A percentile compares a stretch with the other conserved stretches of the same genome.
phyloP scores from a whole-genome alignment of 2,888 invertebrate species.

The Epinotia ramella region DNA sequence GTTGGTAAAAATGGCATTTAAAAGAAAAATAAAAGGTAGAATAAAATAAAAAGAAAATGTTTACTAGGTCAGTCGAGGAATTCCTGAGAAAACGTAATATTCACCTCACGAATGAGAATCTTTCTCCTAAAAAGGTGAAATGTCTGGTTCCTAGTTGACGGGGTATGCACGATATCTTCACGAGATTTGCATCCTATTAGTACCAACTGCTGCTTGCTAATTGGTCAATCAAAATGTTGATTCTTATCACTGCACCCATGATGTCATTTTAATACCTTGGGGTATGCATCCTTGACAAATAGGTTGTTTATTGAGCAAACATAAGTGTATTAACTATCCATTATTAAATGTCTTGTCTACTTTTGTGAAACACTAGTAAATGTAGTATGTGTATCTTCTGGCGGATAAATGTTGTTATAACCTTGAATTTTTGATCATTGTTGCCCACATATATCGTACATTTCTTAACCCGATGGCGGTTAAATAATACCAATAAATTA shows the following conservation, averaged over 20 bases:
- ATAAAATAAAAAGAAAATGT: no score
- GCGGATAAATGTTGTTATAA: no score
- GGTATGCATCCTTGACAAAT: not conserved
- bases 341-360: no score
- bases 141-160: constrained; percentile 51
- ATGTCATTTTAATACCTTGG: constrained; percentile 17
- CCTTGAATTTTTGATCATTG: no score
- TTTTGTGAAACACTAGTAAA: no score
- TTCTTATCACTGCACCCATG: constrained; percentile 21
- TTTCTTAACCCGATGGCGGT: no score
- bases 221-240: constrained; percentile 30
- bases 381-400: no score
- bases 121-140: constrained; percentile 57
- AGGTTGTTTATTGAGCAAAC: not conserved
- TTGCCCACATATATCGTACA: no score
- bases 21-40: no score
- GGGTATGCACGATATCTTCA: constrained; percentile 46
- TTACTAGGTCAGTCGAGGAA: constrained; percentile 18
- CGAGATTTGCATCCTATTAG: constrained; percentile 45
- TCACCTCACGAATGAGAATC: constrained; percentile 51
- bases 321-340: no score
- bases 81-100: constrained; percentile 47
- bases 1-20: no score
- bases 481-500: no score
- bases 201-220: constrained; percentile 7